phyloP scores from a whole-genome alignment of 1,140 invertebrate species.

The Chelonus insularis region DNA sequence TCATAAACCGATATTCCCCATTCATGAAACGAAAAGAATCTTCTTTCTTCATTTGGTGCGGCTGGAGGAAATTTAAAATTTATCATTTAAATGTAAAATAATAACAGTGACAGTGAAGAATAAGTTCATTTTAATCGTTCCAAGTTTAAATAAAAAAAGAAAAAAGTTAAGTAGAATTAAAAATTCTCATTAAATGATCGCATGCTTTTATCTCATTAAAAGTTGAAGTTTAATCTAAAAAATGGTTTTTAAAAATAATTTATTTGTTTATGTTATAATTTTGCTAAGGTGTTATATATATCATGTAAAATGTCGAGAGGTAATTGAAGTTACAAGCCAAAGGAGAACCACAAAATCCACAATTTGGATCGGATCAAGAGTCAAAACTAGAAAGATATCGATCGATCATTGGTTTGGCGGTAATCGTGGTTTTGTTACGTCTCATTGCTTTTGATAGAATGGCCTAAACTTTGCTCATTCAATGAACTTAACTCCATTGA shows the following conservation, averaged over 20 bases:
- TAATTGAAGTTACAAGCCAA: slow-evolving; percentile 17
- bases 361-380: slow-evolving; percentile 16
- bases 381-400: slow-evolving; percentile 14
- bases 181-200: no score
- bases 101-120: no score
- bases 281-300: not conserved
- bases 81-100: slow-evolving; percentile 1
- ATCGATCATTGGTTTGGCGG: slow-evolving; percentile 17
- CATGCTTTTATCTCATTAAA: no score
- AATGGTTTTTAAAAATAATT: no score
- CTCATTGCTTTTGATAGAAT: not conserved
- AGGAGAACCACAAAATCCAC: slow-evolving; percentile 18
- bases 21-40: slow-evolving; percentile 79
- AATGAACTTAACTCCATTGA: no score
- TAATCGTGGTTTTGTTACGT: slow-evolving; percentile 8
- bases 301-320: not conserved
- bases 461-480: no score
- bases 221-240: no score
- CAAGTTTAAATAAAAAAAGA: not conserved
- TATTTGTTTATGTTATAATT: slow-evolving; percentile 15
- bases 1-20: slow-evolving; percentile 78
- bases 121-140: no score
- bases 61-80: slow-evolving; percentile 55
- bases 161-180: not conserved
- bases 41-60: slow-evolving; percentile 66